Base-by-base conservation (phyloP, 2,113 vertebrate genomes). In the Varanus salvator region DNA sequence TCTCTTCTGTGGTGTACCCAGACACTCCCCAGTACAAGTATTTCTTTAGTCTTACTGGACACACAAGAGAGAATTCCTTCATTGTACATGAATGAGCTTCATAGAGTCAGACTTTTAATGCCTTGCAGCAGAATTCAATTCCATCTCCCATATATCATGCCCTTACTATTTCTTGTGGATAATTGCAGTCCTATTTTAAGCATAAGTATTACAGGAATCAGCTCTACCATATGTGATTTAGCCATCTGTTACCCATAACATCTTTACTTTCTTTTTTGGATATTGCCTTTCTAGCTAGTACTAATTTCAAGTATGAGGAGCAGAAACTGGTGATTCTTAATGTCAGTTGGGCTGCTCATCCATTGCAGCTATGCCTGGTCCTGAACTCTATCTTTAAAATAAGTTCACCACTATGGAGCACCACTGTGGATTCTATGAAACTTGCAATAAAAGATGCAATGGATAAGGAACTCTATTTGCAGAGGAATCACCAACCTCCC, bases 231-330 rank as follows among this genome's bases (percentile, higher is more conserved):
- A 15, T 69, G 44, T 27, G 15, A 84, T 89, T 8, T 85, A 83
- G 84, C 90, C 89, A 92, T 91, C 6, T 90, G 93, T 66, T 84
- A 6, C 3, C 91, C 77, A 84, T 88, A 34, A 92, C 71, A 44
- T 21, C 8, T 25, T 11, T 66, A 25, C 21, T 2, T 82, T 29
- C 50, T 68, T 78, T 86, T 91, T 90, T 31, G 84, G 25, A 50
- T 86, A 80, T 25, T 86, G 87, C 9, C 23, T 81, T 44, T 44
- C 38, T 44, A 44, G 38, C 38, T 44, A 44, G 38, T 44, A 44
- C 38, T 76, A 69, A 52, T 77, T 77, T 89, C 19, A 66, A 8
- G n/a, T 92, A 85, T 57, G 54, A 12, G 54, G 38, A 44, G 38
- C 38, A 44, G 38, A 44, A 44, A 44, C 38, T 44, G 38, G 38